Percentiles rank a stretch among this genome's conserved stretches.
phyloP scores from a whole-genome alignment of 2,888 invertebrate genomes.

The Drosophila meridionalis region DNA sequence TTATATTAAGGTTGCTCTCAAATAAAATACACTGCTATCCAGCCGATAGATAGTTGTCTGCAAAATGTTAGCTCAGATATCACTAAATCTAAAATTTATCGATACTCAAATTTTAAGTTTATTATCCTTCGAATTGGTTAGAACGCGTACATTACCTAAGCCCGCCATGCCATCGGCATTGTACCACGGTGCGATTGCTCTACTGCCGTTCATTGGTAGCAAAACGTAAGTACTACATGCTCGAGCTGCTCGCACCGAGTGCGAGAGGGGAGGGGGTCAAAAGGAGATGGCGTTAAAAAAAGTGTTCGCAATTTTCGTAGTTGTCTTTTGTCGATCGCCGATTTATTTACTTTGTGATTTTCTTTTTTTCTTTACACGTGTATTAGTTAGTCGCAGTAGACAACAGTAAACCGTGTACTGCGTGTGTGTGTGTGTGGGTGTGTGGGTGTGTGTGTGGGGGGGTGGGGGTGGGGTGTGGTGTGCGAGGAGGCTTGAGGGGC shows the following conservation, averaged over 20 bases:
- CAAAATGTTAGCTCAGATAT: not conserved
- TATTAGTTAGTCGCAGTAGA: conserved; percentile 58
- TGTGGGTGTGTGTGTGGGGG: not conserved
- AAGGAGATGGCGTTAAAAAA: conserved; percentile 49
- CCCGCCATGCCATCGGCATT: not conserved
- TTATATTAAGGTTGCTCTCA: not conserved
- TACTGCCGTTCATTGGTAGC: conserved; percentile 51
- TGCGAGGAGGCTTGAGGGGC: conserved; percentile 6
- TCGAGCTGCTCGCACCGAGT: not conserved
- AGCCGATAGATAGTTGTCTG: no score
- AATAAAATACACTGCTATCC: no score
- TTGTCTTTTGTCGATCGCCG: conserved; percentile 69
- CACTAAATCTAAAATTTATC: not conserved
- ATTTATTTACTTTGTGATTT: conserved; percentile 38
- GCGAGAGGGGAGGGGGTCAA: conserved; percentile 9
- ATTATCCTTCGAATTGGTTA: not conserved
- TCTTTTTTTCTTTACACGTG: conserved; percentile 30
- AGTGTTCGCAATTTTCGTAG: conserved; percentile 65
- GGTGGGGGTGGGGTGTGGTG: not conserved
- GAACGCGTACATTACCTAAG: not conserved
- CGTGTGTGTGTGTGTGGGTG: no score
- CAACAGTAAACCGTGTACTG: conserved; percentile 24
- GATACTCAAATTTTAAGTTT: not conserved
- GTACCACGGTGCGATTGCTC: conserved; percentile 51
- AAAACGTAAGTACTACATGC: conserved; percentile 52